A percentile compares a stretch with the other conserved stretches of the same genome.
phyloP scores from a whole-genome alignment of 1,140 invertebrate genomes.

The Lycorma delicatula region DNA sequence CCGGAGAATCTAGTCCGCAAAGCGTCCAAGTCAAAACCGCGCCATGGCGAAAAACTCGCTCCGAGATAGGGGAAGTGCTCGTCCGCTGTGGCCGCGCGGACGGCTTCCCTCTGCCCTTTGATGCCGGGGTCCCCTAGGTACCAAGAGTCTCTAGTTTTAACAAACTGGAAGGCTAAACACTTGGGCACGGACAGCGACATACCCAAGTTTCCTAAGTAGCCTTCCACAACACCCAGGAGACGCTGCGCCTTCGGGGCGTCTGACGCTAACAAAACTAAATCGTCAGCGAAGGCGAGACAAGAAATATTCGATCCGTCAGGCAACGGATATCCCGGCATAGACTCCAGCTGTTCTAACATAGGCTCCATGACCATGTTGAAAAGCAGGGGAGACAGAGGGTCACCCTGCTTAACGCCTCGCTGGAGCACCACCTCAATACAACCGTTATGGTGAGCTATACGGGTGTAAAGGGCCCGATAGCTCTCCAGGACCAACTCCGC shows the following conservation, averaged over 20 bases:
- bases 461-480: not conserved
- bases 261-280: conserved; percentile 9
- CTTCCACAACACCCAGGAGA: not conserved
- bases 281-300: conserved; percentile 16
- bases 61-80: conserved; percentile 23
- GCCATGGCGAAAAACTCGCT: not conserved
- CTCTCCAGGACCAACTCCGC: not conserved
- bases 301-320: not conserved
- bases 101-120: not conserved
- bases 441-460: conserved; percentile 2
- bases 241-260: not conserved
- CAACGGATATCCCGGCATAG: not conserved
- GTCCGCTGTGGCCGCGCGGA: conserved; percentile 4
- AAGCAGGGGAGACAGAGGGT: conserved; percentile 30
- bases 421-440: not conserved
- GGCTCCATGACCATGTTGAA: conserved; percentile 34
- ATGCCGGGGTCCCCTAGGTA: conserved; percentile 14
- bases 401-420: conserved; percentile 34
- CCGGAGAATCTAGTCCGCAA: not conserved
- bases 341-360: conserved; percentile 13
- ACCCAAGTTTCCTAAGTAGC: not conserved
- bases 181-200: conserved; percentile 3
- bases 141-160: conserved; percentile 5
- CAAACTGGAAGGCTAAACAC: conserved; percentile 12
- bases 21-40: not conserved